Base-by-base conservation (phyloP, 1,140 invertebrate species). In the Drosophila ercepeae region DNA sequence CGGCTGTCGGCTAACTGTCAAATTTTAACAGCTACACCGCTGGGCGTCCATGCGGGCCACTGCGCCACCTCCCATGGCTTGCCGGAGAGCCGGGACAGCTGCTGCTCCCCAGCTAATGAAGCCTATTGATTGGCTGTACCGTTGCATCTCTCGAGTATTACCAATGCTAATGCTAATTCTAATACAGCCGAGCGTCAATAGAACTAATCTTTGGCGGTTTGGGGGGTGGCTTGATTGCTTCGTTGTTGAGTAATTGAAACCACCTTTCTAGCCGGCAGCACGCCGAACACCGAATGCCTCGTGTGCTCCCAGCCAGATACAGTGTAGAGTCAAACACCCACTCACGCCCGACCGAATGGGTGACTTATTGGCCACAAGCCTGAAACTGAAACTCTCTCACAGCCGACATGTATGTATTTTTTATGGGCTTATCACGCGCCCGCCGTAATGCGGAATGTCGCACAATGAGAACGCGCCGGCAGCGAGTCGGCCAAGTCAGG, bases 1-100 rank as follows among this genome's bases (percentile, higher is more conserved):
- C 48, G 52, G 52, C 72, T 75, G 72, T 75, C 71, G 71, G 72
- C 72, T 75, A 75, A 75, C 72, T 75, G 72, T 75, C 72, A 75
- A 75, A 75, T 68, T 67, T 75, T 75, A 75, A 75, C 72, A 75
- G 72, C 72, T 68, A 67, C 51, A 68, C 70, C 39, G 69, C 68
- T 72, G 69, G 44, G 67, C 54, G 53, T 70, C 53, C 53, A 71
- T 71, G 65, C 68, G 64, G 68, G 53, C 52, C 44, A 63, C 48
- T 5, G 32, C 19, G n/a, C 59, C 68, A 50, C 69, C 69, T 63
- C 68, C 57, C 69, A 63, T 44, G 69, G 49, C 34, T 39, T 3
- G n/a, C 25, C 25, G 1, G 25, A 27, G 23, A 23, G 54, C 42
- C 16, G 32, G 25, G 25, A 1, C 36, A 53, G 8, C 39, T 42